Percentiles rank a stretch among this genome's conserved stretches.
Conservation (phyloP, 1,140 invertebrate species). For the Lineus longissimus region DNA sequence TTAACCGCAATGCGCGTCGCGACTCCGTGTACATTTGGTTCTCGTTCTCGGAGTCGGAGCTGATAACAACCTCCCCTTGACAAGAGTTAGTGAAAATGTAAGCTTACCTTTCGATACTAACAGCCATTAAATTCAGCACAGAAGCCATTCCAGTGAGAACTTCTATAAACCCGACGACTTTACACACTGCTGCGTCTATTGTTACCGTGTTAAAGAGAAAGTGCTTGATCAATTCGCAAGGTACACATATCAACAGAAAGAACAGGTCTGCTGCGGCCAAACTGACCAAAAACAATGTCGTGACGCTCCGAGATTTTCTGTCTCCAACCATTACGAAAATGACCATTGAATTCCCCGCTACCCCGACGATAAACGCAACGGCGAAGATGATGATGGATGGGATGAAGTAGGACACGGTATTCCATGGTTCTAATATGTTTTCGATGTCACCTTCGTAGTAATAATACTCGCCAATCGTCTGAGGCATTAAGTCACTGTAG, state of each 20-base stretch:
- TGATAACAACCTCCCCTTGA: too few species aligned
- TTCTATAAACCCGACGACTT: constrained; percentile 46
- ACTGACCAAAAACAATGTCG: constrained; percentile 90
- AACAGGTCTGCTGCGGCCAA: constrained; percentile 85
- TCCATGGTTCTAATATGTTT: constrained; percentile 34
- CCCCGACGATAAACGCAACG: constrained; percentile 70
- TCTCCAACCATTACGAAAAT: constrained; percentile 82
- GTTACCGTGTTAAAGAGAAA: constrained; percentile 71
- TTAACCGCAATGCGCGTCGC: too few species aligned
- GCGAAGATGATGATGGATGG: constrained; percentile 61
- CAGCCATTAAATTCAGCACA: constrained; percentile 49
- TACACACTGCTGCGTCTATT: constrained; percentile 25
- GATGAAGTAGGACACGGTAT: constrained; percentile 36
- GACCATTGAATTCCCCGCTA: constrained; percentile 81
- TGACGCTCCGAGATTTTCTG: constrained; percentile 79
- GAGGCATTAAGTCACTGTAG: too few species aligned
- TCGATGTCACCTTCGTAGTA: constrained; percentile 34
- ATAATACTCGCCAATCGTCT: constrained; percentile 18
- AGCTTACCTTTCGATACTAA: constrained; percentile 54
- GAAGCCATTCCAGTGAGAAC: constrained; percentile 46
- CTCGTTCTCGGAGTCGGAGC: too few species aligned
- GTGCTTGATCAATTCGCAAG: constrained; percentile 78
- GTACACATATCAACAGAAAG: constrained; percentile 83
- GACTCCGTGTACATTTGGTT: too few species aligned
- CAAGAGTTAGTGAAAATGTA: too few species aligned